Conservation (phyloP, 2,797 vertebrate species). For the Heliangelus exortis region DNA sequence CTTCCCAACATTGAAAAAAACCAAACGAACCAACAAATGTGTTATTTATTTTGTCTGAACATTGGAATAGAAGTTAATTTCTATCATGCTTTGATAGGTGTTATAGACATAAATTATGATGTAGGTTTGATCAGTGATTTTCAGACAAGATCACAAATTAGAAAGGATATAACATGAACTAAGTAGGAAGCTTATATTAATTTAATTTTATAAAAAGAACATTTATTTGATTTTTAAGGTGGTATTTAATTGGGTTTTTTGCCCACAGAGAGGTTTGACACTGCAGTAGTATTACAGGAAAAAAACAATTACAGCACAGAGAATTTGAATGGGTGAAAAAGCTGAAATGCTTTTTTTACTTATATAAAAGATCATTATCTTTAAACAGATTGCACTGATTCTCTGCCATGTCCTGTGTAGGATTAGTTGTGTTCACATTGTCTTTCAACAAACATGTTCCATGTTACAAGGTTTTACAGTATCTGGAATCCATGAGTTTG, state of each 20-base stretch:
- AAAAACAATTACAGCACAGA: background rate
- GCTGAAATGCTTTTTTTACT: background rate
- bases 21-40: background rate
- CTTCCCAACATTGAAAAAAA: background rate
- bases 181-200: background rate
- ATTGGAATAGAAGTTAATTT: background rate
- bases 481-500: background rate
- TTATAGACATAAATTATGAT: background rate
- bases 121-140: background rate
- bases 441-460: background rate
- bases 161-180: background rate
- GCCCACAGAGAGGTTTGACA: background rate
- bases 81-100: background rate
- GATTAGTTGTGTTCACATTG: background rate
- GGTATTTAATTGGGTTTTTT: background rate
- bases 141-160: background rate
- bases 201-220: background rate
- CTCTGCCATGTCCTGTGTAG: background rate
- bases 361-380: background rate
- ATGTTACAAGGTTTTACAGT: background rate
- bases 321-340: background rate
- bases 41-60: background rate
- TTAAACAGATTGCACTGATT: background rate
- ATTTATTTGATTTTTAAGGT: background rate
- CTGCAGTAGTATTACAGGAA: background rate